phyloP scores from a whole-genome alignment of 2,113 vertebrate genomes.

The Ictalurus punctatus region DNA sequence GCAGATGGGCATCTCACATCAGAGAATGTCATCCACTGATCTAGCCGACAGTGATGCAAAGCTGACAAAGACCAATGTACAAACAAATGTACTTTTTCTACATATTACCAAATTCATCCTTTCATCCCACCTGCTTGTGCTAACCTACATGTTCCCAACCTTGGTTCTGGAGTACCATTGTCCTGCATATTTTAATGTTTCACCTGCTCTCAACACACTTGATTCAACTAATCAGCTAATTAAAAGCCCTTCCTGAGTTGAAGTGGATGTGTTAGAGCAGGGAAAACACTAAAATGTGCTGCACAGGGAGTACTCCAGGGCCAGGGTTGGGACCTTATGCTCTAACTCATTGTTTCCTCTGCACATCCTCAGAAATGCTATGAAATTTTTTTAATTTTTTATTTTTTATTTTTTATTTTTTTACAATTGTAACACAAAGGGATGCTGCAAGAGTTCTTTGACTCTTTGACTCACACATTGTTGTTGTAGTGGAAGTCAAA shows the following conservation, averaged over 20 bases:
- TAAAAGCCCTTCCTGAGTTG: no score
- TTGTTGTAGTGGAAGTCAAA: not conserved
- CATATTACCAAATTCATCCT: not conserved
- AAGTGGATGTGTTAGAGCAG: no score
- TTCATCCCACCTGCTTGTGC: not conserved
- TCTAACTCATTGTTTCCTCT: not conserved
- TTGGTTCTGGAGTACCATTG: not conserved
- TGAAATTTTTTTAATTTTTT: not conserved
- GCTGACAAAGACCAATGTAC: not conserved
- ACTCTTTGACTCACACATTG: not conserved
- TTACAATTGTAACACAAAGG: not conserved
- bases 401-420: no score
- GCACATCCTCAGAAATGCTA: not conserved
- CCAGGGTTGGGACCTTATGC: not conserved
- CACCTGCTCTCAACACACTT: not conserved
- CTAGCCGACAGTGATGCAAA: not conserved
- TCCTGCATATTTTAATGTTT: not conserved
- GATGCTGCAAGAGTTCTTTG: not conserved
- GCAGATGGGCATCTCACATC: not conserved
- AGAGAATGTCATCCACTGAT: not conserved
- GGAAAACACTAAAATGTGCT: not conserved
- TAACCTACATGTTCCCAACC: not conserved
- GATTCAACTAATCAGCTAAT: not conserved
- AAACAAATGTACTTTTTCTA: not conserved
- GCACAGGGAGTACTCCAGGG: not conserved